These are phyloP conservation scores for Drosophila virilis DNA, from an alignment of 1,140 invertebrate species.

Conservation along the genomic window DNA sequence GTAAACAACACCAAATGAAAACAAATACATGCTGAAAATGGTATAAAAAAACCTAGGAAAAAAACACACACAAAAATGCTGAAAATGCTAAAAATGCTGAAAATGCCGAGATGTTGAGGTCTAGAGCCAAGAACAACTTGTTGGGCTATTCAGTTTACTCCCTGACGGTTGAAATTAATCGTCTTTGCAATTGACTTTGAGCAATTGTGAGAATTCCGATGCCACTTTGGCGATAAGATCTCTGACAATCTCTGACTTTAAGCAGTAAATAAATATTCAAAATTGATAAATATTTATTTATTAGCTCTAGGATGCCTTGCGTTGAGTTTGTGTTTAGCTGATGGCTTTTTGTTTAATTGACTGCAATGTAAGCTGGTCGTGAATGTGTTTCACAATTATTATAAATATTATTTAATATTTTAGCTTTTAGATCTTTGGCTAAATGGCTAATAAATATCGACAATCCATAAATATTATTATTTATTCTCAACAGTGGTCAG, in stretches of 20 bases:
- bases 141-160: slow-evolving; percentile 16
- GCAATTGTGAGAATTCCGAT: slow-evolving; percentile 61
- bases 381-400: not conserved
- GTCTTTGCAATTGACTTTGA: slow-evolving; percentile 61
- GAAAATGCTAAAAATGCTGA: not conserved
- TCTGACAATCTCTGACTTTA: not conserved
- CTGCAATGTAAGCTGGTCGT: not conserved
- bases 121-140: slow-evolving; percentile 14
- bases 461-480: slow-evolving; percentile 48
- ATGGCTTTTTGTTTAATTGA: slow-evolving; percentile 46
- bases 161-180: slow-evolving; percentile 60
- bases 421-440: not conserved
- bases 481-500: not conserved
- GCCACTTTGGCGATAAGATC: slow-evolving; percentile 8
- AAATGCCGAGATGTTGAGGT: slow-evolving; percentile 22
- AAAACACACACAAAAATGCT: not conserved
- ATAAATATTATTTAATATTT: not conserved
- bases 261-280: slow-evolving; percentile 26
- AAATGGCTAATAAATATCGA: slow-evolving; percentile 44
- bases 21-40: slow-evolving; percentile 5
- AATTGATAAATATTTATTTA: slow-evolving; percentile 50
- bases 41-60: not conserved
- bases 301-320: not conserved
- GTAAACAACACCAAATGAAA: slow-evolving; percentile 27
- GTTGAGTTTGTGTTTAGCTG: not conserved